Evolutionary conservation across 2,113 vertebrate species (phyloP), one percentile per base, ranked within the genome.

Genomic region (Loxodonta africana): DNA sequence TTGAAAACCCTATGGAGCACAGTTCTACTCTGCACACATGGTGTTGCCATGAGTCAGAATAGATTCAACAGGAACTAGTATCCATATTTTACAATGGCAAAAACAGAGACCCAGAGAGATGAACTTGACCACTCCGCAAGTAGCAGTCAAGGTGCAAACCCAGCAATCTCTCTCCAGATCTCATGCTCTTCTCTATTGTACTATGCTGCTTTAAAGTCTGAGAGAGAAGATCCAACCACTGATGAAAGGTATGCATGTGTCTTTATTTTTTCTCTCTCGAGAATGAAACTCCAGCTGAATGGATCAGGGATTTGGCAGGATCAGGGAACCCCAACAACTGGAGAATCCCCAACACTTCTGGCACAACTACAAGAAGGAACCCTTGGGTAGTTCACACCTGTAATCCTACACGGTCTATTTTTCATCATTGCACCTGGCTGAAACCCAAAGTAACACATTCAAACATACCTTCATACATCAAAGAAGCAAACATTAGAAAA

Each of bases 361-460:
- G 46, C 48, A 94, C 26, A 6, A 12, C 83, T 63, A 46, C 46
- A 74, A 73, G 37, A 73, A 88, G 60, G 4, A 57, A 46, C 8
- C 37, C 74, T 85, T 2, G 4, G 73, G 65, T 30, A 65, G 71
- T 73, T 91, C 78, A 88, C 53, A 74, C 17, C 20, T 62, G 71
- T 76, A 41, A 26, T 5, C 11, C 25, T 67, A 44, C 23, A 15
- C 17, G 1, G 41, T 62, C 65, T 88, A 15, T n/a, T 88, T 94
- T 78, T 88, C 73, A 65, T 6, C 23, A 33, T 18, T 80, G 73
- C 44, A 73, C 62, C 44, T 46, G 73, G 51, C 51, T 88, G 37
- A 86, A 73, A 92, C 11, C 51, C 28, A 26, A 48, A 73, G 37
- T 63, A 91, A 87, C 76, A 83, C 46, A 94, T 91, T 88, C 26